phyloP scores from a whole-genome alignment of 2,888 invertebrate species.

The Ashinkailepas kermadecensis region DNA sequence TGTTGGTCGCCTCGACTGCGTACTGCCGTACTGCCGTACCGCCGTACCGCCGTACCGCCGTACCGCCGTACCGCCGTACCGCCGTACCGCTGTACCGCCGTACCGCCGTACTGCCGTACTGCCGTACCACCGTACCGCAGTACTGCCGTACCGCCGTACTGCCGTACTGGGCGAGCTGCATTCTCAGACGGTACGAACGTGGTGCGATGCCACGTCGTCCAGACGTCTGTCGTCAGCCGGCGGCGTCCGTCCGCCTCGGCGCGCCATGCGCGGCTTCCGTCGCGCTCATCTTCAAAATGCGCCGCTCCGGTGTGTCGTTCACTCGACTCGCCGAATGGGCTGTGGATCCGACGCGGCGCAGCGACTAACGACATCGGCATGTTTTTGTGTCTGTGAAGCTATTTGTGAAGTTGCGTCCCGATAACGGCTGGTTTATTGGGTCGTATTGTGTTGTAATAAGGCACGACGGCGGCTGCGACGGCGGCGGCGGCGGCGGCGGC shows the following conservation, averaged over 20 bases:
- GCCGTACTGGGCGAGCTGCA: too few species aligned
- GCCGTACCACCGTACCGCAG: too few species aligned
- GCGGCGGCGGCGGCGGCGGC: too few species aligned
- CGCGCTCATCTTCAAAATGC: not conserved
- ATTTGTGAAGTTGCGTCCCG: constrained; percentile 1
- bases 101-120: too few species aligned
- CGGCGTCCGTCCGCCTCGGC: not conserved
- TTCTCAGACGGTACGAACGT: not conserved
- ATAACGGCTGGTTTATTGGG: constrained; percentile 2
- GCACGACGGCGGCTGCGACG: not conserved
- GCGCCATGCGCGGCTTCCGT: not conserved
- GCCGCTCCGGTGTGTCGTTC: not conserved
- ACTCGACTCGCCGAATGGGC: not conserved
- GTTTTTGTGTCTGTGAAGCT: not conserved
- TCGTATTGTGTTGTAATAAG: not conserved
- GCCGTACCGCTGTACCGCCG: too few species aligned
- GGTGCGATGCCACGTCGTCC: not conserved
- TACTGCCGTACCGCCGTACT: too few species aligned
- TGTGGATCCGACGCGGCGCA: not conserved
- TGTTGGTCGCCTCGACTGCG: too few species aligned
- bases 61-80: too few species aligned
- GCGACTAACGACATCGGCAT: not conserved
- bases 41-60: too few species aligned
- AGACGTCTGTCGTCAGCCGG: not conserved
- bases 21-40: too few species aligned